A percentile compares a stretch with the other conserved stretches of the same genome.
These are phyloP conservation scores for Drosophila athabasca DNA, from an alignment of 1,140 invertebrate species.

Conservation along the genomic window DNA sequence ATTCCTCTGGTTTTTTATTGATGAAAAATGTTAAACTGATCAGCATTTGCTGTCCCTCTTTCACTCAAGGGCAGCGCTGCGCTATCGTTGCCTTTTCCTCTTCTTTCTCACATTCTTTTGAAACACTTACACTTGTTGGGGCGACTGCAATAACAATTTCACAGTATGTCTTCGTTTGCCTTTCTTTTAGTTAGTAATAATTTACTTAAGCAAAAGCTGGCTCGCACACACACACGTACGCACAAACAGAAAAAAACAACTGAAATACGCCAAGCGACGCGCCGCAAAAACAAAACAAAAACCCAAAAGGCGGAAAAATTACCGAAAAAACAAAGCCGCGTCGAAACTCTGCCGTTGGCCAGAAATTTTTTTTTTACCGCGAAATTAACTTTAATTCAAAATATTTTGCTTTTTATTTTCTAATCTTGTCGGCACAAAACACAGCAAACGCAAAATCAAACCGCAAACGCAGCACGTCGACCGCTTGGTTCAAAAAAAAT, in stretches of 20 bases:
- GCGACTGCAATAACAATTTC: slow-evolving; percentile 31
- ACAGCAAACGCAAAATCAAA: not conserved
- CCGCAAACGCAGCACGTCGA: no score
- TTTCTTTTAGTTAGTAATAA: slow-evolving; percentile 52
- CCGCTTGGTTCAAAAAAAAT: no score
- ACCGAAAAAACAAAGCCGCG: slow-evolving; percentile 11
- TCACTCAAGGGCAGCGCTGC: slow-evolving; percentile 25
- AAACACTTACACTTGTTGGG: slow-evolving; percentile 31
- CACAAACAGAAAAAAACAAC: no score
- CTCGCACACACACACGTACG: slow-evolving; percentile 6
- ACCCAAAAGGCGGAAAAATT: slow-evolving; percentile 32
- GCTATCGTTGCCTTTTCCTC: slow-evolving; percentile 32
- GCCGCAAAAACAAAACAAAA: slow-evolving; percentile 34
- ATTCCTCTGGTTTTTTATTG: slow-evolving; percentile 50
- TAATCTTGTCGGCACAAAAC: no score
- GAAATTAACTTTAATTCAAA: slow-evolving; percentile 12
- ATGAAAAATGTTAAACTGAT: slow-evolving; percentile 26
- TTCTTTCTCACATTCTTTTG: slow-evolving; percentile 27
- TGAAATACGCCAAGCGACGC: slow-evolving; percentile 24
- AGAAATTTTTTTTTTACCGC: not conserved
- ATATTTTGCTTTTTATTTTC: not conserved
- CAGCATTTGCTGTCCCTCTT: slow-evolving; percentile 24
- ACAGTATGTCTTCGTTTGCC: slow-evolving; percentile 33
- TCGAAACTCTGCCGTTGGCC: not conserved
- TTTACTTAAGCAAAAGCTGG: slow-evolving; percentile 59